A percentile compares a stretch with the other conserved stretches of the same genome.
Evolutionary conservation across 2,888 invertebrate genomes (phyloP).

Genomic region (Metellina segmentata): DNA sequence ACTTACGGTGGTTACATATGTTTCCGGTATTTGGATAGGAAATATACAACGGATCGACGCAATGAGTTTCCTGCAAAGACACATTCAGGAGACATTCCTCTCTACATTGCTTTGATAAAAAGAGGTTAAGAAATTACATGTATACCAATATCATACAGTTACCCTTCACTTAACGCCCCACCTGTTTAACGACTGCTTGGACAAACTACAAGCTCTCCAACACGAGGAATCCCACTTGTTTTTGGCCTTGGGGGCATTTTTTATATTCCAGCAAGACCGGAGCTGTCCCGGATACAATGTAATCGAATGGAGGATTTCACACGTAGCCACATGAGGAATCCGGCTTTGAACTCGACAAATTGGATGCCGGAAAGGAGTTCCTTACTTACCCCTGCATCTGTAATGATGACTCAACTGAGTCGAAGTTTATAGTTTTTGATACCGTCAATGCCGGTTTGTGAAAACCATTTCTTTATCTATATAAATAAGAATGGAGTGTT

Average conservation of each 20-base stretch:
- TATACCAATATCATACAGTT: no score
- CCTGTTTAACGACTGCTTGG: no score
- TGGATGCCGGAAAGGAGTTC: neutral
- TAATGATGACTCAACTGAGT: neutral
- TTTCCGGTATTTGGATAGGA: constrained; percentile 59
- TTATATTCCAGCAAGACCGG: no score
- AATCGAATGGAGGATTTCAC: no score
- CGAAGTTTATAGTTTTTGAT: no score
- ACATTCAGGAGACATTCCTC: constrained; percentile 66
- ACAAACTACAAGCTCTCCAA: no score
- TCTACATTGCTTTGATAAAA: constrained; percentile 58
- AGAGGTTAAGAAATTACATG: neutral
- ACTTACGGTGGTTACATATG: constrained; percentile 57
- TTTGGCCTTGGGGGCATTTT: neutral
- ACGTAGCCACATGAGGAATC: neutral
- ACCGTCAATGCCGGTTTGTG: no score
- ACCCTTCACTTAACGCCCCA: no score
- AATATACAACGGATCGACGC: constrained; percentile 57
- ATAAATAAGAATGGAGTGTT: no score
- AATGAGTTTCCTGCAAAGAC: constrained; percentile 30
- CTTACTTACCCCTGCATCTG: neutral
- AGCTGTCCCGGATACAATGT: no score
- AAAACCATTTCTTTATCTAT: no score
- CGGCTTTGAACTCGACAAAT: neutral
- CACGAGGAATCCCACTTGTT: no score